These are phyloP conservation scores for Adelosebastes latens DNA, from an alignment of 2,797 vertebrate species.

Conservation along the genomic window DNA sequence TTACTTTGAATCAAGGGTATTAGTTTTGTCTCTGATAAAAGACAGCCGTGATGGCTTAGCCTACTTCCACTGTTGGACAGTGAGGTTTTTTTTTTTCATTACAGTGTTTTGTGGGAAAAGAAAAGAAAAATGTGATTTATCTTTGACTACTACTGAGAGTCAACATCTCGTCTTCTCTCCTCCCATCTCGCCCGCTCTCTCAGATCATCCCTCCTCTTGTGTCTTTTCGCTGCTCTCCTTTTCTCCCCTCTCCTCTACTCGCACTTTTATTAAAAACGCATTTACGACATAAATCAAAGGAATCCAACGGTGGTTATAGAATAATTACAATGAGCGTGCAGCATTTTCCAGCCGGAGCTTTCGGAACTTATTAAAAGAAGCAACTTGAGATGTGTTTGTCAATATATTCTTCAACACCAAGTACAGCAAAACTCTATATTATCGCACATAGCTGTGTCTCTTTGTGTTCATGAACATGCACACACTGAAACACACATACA, in stretches of 20 bases:
- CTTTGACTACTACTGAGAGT: conserved; percentile 62
- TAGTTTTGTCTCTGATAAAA: conserved; percentile 72
- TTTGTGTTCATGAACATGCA: neutral
- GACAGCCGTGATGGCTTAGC: conserved; percentile 86
- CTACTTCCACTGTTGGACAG: conserved; percentile 80
- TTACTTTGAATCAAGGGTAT: conserved; percentile 79
- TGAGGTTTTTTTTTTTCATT: conserved; percentile 4
- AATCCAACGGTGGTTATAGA: conserved; percentile 86
- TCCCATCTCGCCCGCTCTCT: conserved; percentile 19
- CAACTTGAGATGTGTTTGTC: conserved; percentile 94
- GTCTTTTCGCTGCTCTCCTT: conserved; percentile 21
- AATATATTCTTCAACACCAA: conserved; percentile 91
- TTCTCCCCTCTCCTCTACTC: conserved; percentile 21
- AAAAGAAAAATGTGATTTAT: conserved; percentile 74
- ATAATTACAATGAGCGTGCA: conserved; percentile 89
- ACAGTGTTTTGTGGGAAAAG: conserved; percentile 36
- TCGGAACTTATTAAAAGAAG: conserved; percentile 92
- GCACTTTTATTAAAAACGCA: conserved; percentile 76
- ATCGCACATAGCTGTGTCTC: neutral
- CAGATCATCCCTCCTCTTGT: conserved; percentile 29
- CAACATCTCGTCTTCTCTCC: conserved; percentile 48
- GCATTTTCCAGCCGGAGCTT: conserved; percentile 85
- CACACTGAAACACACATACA: neutral
- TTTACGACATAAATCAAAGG: conserved; percentile 79
- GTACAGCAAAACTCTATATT: conserved; percentile 55